These are phyloP conservation scores for Nannobrachium achirus DNA, from an alignment of 2,113 vertebrate species.

Conservation along the genomic window DNA sequence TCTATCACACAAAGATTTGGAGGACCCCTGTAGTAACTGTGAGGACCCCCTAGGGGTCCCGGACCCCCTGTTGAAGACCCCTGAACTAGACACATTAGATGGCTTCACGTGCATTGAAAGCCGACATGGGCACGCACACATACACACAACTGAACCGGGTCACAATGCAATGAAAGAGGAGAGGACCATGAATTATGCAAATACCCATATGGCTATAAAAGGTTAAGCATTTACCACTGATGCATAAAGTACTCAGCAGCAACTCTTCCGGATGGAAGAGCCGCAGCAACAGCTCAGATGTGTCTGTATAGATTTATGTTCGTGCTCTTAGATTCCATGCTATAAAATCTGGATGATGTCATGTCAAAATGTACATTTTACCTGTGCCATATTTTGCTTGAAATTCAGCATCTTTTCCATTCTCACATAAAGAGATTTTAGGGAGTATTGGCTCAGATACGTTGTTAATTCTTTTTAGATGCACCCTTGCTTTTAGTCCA, in stretches of 20 bases:
- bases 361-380: background rate
- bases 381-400: too few species aligned
- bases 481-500: background rate
- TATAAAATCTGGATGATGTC: background rate
- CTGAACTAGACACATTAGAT: background rate
- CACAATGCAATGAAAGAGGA: background rate
- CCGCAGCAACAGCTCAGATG: background rate
- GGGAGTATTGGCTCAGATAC: background rate
- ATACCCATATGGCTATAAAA: background rate
- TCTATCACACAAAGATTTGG: too few species aligned
- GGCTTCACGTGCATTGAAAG: background rate
- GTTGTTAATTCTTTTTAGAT: background rate
- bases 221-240: background rate
- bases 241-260: background rate
- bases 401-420: background rate
- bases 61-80: too few species aligned
- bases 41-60: too few species aligned
- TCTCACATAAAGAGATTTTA: background rate
- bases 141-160: too few species aligned
- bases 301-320: background rate
- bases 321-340: background rate
- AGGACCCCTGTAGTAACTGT: too few species aligned
- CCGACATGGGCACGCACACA: background rate
- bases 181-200: background rate
- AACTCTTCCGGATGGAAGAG: too few species aligned